Conservation (phyloP, 2,797 vertebrate genomes). For the Eidolon dupreanum region DNA sequence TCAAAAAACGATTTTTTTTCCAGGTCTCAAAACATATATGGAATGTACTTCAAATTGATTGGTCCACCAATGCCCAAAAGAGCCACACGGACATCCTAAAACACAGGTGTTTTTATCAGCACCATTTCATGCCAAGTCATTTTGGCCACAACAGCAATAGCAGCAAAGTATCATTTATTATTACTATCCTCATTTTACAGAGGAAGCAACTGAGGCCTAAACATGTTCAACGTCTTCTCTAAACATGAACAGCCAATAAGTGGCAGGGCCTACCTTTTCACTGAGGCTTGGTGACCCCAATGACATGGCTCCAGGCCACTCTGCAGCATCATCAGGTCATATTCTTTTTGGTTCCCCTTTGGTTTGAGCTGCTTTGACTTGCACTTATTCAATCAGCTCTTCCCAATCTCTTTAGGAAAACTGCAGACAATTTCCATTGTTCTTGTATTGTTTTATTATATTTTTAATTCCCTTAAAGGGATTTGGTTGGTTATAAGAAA, state of each 20-base stretch:
- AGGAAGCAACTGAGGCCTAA: background rate
- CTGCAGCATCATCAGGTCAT: fast-evolving
- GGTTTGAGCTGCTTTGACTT: background rate
- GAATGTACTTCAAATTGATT: background rate
- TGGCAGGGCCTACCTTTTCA: background rate
- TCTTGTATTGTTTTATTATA: background rate
- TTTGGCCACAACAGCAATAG: background rate
- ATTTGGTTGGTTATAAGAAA: background rate
- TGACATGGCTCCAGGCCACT: fast-evolving
- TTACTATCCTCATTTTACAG: background rate
- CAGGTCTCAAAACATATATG: background rate
- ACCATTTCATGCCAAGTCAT: background rate
- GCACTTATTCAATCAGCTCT: background rate
- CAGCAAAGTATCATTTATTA: background rate
- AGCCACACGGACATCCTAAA: background rate
- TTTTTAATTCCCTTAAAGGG: background rate
- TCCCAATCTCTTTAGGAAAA: background rate
- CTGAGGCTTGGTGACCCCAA: background rate
- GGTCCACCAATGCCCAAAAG: background rate
- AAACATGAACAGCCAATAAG: background rate
- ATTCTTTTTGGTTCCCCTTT: background rate
- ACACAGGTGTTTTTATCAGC: background rate
- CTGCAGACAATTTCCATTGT: background rate
- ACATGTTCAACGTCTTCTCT: background rate
- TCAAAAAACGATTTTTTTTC: background rate